Base-by-base conservation (phyloP, 2,113 vertebrate genomes). In the Myodes glareolus region DNA sequence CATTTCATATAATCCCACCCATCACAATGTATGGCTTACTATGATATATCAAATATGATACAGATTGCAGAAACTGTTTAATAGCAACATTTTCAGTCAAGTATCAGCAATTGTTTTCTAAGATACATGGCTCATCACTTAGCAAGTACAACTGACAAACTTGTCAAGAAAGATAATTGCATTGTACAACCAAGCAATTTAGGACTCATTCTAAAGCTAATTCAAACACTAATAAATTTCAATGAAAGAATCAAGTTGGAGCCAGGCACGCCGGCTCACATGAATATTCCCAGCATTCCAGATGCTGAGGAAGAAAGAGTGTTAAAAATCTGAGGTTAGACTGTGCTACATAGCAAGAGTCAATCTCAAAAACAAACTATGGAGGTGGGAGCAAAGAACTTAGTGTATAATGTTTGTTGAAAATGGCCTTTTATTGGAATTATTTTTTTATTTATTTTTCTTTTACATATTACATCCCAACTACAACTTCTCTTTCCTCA, bases 81-180 rank as follows among this genome's bases (percentile, higher is more conserved):
- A 88, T 88, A 87, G 39, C 92, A 82, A 39, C 84, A 31, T 75
- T 95, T 95, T 92, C 29, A 92, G 72, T 55, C 67, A 92, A 92
- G 9, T 84, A 3, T 0, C 25, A 93, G 85, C 39, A 96, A 87
- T 77, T 55, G 27, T 17, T 2, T 92, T 86, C 42, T 5, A 82
- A 23, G 45, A 36, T 42, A 90, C 13, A 50, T 14, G 65, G 42
- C 88, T 50, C 3, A 90, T 78, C 11, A 88, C 81, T 31, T 61
- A 81, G 45, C 11, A 65, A 14, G 5, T 16, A 86, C 45, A 58
- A 47, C 88, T 92, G 33, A 78, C 31, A 84, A 65, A 92, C 58
- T 84, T 76, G 21, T 75, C 23, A 84, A 33, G 76, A 72, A 70
- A 31, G 3, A 91, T 67, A 39, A 72, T 36, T 70, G 12, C 36